Evolutionary conservation across 2,113 vertebrate genomes (phyloP), one percentile per base, ranked within the genome.

Genomic region (Callopanchax toddi): DNA sequence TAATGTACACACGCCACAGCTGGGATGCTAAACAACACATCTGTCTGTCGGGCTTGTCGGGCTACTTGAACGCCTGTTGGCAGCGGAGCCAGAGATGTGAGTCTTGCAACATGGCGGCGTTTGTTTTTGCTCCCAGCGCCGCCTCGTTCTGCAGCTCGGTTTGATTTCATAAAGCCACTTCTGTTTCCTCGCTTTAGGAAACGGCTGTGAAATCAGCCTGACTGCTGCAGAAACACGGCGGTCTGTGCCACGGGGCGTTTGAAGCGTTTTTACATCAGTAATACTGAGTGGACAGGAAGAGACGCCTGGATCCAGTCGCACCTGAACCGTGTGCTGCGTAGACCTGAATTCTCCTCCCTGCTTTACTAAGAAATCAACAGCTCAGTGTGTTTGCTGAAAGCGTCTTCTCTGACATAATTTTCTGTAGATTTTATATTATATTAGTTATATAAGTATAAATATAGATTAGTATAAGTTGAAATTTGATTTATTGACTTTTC

Each of bases 201-300:
- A 67, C 78, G 60, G 29, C 53, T 83, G 68, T 65, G 66, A 81
- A 79, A 81, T 79, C 78, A 53, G 49, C 65, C 34, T 23, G 32
- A 63, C 34, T 5, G 55, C 61, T 64, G 43, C 37, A 45, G 54
- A 61, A 23, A 63, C 64, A 26, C 22, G 61, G 52, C 50, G 23
- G 2, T 1, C 55, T 49, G 42, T 40, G 67, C 50, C 58, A 43
- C 48, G 11, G 29, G 21, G 74, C 29, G 25, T 72, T 49, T 63
- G 63, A 65, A 16, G 60, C 50, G 49, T 37, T 51, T 55, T 20
- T 23, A 32, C 56, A 45, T n/a, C 40, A 25, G 42, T 57, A 23
- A 63, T 50, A 45, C 23, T 32, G 18, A 67, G 29, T 50, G 21
- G 29, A 53, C 56, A 68, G 40, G 42, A 60, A 49, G 54, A 39